phyloP scores from a whole-genome alignment of 92 coral and sea anemone genomes.

The Actinernus sp. region DNA sequence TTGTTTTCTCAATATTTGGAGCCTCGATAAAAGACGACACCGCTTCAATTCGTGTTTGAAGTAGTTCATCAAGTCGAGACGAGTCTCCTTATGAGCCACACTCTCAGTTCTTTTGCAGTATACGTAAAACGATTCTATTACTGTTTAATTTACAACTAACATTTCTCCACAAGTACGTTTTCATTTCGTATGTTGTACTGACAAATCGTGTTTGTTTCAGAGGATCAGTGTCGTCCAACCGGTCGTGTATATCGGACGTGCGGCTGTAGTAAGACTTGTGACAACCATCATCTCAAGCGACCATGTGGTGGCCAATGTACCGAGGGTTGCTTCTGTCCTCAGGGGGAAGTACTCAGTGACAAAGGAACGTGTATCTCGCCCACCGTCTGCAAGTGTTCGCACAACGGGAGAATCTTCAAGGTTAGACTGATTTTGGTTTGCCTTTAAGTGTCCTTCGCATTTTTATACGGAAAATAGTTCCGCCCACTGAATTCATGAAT shows the following conservation, averaged over 20 bases:
- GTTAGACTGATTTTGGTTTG: conserved; percentile 13
- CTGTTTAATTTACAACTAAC: too few relatives aligned
- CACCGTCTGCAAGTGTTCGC: conserved; percentile 36
- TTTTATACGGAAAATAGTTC: too few relatives aligned
- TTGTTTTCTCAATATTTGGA: too few relatives aligned
- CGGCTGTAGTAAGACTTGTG: conserved; percentile 57
- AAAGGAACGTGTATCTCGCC: conserved; percentile 54
- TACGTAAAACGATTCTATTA: too few relatives aligned
- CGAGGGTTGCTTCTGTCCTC: conserved; percentile 80
- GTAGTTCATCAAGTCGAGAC: too few relatives aligned
- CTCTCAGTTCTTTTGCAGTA: too few relatives aligned
- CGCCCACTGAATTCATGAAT: too few relatives aligned
- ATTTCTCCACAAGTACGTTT: too few relatives aligned
- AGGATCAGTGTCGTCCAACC: conserved; percentile 66
- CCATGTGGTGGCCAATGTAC: conserved; percentile 21
- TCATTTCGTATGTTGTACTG: neutral
- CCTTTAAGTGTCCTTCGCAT: too few relatives aligned
- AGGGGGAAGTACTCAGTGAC: conserved; percentile 21
- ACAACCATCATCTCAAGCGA: conserved; percentile 6
- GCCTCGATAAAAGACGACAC: too few relatives aligned
- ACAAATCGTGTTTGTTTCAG: conserved; percentile 10
- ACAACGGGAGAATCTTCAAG: conserved; percentile 34
- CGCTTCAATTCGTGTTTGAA: too few relatives aligned
- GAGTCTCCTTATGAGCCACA: too few relatives aligned
- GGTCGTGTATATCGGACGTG: conserved; percentile 27